phyloP scores from a whole-genome alignment of 2,113 vertebrate species.

The Pontoporia blainvillei region DNA sequence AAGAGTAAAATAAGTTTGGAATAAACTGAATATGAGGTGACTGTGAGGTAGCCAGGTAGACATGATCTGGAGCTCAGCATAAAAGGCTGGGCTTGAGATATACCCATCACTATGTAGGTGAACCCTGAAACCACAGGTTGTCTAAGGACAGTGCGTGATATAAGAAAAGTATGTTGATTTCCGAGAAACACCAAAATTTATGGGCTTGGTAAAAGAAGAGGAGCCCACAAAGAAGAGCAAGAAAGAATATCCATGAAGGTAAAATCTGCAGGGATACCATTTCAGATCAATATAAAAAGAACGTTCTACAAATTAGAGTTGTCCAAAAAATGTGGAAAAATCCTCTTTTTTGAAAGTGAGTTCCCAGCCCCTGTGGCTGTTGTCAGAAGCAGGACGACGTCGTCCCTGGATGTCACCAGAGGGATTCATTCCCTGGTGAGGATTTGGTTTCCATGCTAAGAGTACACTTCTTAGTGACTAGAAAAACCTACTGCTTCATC shows the following conservation, averaged over 20 bases:
- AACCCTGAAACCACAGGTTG: not conserved
- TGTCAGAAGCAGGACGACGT: not conserved
- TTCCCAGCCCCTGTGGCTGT: not conserved
- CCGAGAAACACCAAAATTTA: not conserved
- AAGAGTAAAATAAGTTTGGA: not conserved
- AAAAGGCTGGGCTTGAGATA: not conserved
- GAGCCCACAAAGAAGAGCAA: not conserved
- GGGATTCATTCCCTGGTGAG: not conserved
- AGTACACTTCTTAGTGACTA: not conserved
- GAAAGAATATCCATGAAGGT: not conserved
- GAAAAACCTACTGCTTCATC: not conserved
- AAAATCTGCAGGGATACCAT: not conserved
- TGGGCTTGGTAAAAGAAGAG: not conserved
- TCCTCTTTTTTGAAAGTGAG: not conserved
- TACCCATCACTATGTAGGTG: not conserved
- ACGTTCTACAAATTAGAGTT: not conserved
- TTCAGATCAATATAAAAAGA: not conserved
- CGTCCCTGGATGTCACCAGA: not conserved
- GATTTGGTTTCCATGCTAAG: not conserved
- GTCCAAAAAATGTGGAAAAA: not conserved
- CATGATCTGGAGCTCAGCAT: not conserved
- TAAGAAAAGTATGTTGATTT: constrained; percentile 5
- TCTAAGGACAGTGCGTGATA: not conserved
- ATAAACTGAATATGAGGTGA: not conserved
- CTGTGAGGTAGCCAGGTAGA: not conserved